Evolutionary conservation across 2,113 vertebrate species (phyloP).

Genomic region (Microcebus jonahi): DNA sequence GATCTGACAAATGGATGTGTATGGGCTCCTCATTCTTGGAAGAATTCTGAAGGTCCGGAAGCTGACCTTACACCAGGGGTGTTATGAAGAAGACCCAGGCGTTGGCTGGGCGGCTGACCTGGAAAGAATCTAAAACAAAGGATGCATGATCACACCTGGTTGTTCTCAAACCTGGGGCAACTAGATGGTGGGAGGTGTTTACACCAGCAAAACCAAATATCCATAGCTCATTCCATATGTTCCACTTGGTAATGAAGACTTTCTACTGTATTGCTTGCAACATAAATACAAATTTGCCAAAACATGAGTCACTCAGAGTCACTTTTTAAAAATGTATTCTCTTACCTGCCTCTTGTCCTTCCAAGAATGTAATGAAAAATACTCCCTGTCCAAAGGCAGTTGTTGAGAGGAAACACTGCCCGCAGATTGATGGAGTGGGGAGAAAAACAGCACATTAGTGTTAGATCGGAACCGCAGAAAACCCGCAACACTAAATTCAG

Average conservation of each 20-base stretch:
- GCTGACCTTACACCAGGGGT: fast-evolving
- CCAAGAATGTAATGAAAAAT: conserved; percentile 85
- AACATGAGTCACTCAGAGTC: not conserved
- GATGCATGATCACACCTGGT: too few relatives aligned
- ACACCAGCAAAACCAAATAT: not conserved
- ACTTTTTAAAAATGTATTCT: not conserved
- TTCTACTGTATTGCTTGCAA: not conserved
- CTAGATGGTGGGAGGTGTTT: fast-evolving
- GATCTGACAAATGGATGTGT: not conserved
- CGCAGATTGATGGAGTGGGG: not conserved
- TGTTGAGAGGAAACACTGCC: conserved; percentile 86
- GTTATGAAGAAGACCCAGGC: too few relatives aligned
- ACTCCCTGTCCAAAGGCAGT: conserved; percentile 87
- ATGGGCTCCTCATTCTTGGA: fast-evolving
- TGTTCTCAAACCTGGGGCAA: not conserved
- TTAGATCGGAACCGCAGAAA: not conserved
- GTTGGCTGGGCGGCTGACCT: fast-evolving
- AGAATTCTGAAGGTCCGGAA: not conserved
- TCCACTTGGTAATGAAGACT: not conserved
- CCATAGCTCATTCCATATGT: not conserved
- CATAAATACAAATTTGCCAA: not conserved
- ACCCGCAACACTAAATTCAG: not conserved
- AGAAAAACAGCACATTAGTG: not conserved
- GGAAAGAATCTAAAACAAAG: too few relatives aligned
- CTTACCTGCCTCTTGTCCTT: conserved; percentile 86